These are phyloP conservation scores for Acrocyrtus sp. DNA, from an alignment of 2,888 invertebrate species.

Conservation along the genomic window DNA sequence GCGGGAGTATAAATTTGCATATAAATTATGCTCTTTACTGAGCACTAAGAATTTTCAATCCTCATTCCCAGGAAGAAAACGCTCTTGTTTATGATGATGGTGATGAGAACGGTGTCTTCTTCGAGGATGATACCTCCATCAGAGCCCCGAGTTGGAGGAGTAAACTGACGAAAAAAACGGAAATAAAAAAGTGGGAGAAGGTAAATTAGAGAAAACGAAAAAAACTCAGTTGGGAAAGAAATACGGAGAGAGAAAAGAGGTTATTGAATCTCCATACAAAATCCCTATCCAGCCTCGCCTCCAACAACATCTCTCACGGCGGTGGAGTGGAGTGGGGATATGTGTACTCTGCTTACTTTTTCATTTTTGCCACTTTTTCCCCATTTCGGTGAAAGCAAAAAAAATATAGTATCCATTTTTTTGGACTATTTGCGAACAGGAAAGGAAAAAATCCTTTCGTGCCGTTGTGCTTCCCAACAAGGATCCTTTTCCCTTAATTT, in stretches of 20 bases:
- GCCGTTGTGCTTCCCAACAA: too few relatives aligned
- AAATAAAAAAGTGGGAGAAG: slow-evolving; percentile 10
- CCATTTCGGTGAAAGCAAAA: too few relatives aligned
- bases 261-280: too few relatives aligned
- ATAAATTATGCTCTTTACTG: slow-evolving; percentile 47
- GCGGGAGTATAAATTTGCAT: slow-evolving; percentile 49
- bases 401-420: too few relatives aligned
- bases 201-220: slow-evolving; percentile 15
- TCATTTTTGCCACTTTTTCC: too few relatives aligned
- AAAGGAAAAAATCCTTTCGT: too few relatives aligned
- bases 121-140: neutral
- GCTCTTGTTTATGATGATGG: slow-evolving; percentile 15
- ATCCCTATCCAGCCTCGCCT: too few relatives aligned
- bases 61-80: slow-evolving; percentile 23
- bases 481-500: too few relatives aligned
- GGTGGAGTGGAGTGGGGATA: too few relatives aligned
- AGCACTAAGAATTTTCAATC: slow-evolving; percentile 24
- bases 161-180: slow-evolving; percentile 5
- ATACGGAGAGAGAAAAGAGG: slow-evolving; percentile 11
- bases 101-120: neutral
- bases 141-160: neutral
- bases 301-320: too few relatives aligned
- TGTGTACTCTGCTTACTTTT: too few relatives aligned
- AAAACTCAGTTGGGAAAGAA: slow-evolving; percentile 14
- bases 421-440: too few relatives aligned